Evolutionary conservation across 2,797 vertebrate species (phyloP), one percentile per base, ranked within the genome.

Genomic region (Aldrovandia affinis): DNA sequence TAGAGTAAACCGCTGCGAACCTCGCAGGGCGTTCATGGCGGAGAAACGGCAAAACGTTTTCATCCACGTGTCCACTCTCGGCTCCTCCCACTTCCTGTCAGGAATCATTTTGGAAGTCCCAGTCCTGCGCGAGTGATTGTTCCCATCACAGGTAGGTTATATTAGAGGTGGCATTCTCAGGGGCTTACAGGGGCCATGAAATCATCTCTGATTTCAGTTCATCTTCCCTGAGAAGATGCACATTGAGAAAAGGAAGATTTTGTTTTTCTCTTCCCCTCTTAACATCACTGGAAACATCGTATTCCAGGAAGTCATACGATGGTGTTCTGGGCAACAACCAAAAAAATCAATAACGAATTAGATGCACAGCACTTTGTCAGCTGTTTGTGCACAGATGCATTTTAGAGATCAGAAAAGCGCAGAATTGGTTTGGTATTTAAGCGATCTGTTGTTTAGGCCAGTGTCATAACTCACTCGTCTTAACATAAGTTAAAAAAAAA

Each of bases 291-390:
- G 82, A 83, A 77, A 83, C 68, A 84, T 87, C 50, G 50, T n/a
- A n/a, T 50, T 87, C 79, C 83, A 83, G 88, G 84, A 89, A 86
- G 82, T 85, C 84, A 81, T 70, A 81, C 75, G 63, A 83, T 80
- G 50, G 42, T 44, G 59, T 54, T 85, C 22, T 81, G 80, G 50
- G 65, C 70, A 78, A 85, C 83, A n/a, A n/a, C n/a, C n/a, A 50
- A 50, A 50, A 50, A 81, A 47, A 75, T 79, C 83, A 83, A 81
- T 81, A 82, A 36, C 42, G 15, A 36, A 84, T 78, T 61, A 80
- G 83, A 81, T 87, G 85, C 63, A n/a, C 28, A 57, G 68, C 54
- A 63, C 61, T 79, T 65, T 65, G 81, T 68, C 44, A 70, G 82
- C 54, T 25, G 3, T 83, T 61, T 83, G 73, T 36, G 3, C n/a